Evolutionary conservation across 2,113 vertebrate species (phyloP), one percentile per base, ranked within the genome.

Genomic region (Camarhynchus parvulus): DNA sequence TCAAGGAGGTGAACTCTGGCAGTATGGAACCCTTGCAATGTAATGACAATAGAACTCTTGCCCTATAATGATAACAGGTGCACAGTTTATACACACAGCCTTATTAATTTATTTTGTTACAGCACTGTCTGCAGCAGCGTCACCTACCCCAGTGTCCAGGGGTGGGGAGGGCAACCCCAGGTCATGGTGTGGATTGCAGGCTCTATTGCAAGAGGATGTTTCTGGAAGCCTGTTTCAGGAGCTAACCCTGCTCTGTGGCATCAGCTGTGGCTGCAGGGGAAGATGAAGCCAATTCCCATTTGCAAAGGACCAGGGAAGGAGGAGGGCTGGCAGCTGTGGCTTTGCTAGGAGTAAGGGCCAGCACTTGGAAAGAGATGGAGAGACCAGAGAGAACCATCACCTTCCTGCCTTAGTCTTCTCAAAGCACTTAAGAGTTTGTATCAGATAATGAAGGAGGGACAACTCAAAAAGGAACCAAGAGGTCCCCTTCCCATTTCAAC

Each of bases 131-230:
- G 77, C 73, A 78, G 37, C 47, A 68, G 5, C 7, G 41, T 44
- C 89, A 31, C 42, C 53, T 70, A n/a, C 7, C 14, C 35, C 44
- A 25, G 35, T 10, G 17, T 73, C 24, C 35, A 18, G 15, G 17
- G 20, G 10, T 61, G 56, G 47, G 24, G 20, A 85, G 13, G 11
- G 21, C 11, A 44, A 28, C 22, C 55, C 53, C 35, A 35, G 41
- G 30, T 25, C 37, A 7, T 8, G 21, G 11, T 17, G 16, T 56
- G 52, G 30, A 78, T 31, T 1, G 0, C 15, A 44, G 59, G 25
- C 18, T 70, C 62, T 58, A 14, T 46, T 67, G 67, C 18, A 37
- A 55, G 33, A 55, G 42, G 23, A 39, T 17, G 5, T 47, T 80
- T 83, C 50, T 69, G 41, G 77, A 42, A 33, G 37, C 12, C 20